These are phyloP conservation scores for Charina bottae DNA, from an alignment of 2,113 vertebrate genomes.

Conservation along the genomic window DNA sequence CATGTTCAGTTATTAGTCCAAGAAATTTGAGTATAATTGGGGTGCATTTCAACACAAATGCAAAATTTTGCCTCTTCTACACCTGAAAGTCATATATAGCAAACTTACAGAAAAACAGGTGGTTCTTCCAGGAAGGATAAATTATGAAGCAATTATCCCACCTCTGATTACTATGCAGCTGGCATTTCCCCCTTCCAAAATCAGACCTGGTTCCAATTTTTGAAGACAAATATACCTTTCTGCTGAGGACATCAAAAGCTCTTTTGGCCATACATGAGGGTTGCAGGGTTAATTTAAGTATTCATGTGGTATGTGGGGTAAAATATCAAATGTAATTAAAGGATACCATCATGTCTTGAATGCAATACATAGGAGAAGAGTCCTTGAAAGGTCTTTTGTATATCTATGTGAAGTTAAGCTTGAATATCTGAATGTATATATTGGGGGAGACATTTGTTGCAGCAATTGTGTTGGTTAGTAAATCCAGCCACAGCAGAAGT, in stretches of 20 bases:
- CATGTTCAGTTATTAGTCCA: not conserved
- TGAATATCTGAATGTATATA: not conserved
- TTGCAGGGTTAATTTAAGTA: constrained; percentile 57
- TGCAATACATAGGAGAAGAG: constrained; percentile 41
- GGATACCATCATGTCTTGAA: constrained; percentile 30
- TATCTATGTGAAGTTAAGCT: not conserved
- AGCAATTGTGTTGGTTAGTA: not conserved
- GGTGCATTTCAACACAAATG: not conserved
- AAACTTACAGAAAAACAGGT: constrained; percentile 23
- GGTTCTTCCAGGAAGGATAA: constrained; percentile 18
- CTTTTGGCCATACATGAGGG: constrained; percentile 48
- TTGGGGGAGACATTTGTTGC: not conserved
- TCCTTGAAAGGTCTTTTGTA: not conserved
- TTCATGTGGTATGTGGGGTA: constrained; percentile 61
- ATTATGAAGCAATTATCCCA: not conserved
- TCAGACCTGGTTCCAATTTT: constrained; percentile 57
- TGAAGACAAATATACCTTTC: constrained; percentile 62
- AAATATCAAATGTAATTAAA: constrained; percentile 69
- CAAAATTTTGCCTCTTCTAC: not conserved
- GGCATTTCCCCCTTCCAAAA: constrained; percentile 38
- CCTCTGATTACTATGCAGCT: constrained; percentile 24
- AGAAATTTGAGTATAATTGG: not conserved
- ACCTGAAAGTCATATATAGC: constrained; percentile 38
- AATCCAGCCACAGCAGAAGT: too few species aligned
- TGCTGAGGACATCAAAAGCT: constrained; percentile 55